phyloP scores from a whole-genome alignment of 2,888 invertebrate genomes.

The Pediacus dermestoides region DNA sequence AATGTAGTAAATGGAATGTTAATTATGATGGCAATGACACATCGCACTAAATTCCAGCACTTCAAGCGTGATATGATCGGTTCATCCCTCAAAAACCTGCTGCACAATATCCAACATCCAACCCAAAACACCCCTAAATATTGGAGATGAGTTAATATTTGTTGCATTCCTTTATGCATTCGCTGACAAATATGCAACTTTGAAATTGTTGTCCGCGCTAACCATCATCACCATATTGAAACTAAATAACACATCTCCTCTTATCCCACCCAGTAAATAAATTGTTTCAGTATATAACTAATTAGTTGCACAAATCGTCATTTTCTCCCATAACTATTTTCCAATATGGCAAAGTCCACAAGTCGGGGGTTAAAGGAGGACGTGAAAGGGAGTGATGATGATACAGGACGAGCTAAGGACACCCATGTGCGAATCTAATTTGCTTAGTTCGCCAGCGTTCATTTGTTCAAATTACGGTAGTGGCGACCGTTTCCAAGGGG shows the following conservation, averaged over 20 bases:
- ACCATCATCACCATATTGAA: too few relatives aligned
- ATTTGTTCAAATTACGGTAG: slow-evolving; percentile 62
- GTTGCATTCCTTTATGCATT: slow-evolving; percentile 43
- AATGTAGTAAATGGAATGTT: slow-evolving; percentile 38
- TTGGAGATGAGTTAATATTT: slow-evolving; percentile 43
- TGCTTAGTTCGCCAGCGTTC: slow-evolving; percentile 59
- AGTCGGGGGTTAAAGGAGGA: slow-evolving; percentile 16
- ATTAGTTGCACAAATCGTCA: too few relatives aligned
- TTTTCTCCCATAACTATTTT: too few relatives aligned
- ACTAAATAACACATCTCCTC: too few relatives aligned
- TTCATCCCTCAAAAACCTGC: slow-evolving; percentile 32
- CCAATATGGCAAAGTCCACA: too few relatives aligned
- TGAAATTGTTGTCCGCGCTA: too few relatives aligned
- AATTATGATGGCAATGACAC: slow-evolving; percentile 48
- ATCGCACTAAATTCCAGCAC: slow-evolving; percentile 44
- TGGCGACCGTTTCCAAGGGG: slow-evolving; percentile 38
- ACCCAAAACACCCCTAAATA: slow-evolving; percentile 30
- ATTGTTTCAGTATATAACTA: too few relatives aligned
- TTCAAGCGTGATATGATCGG: slow-evolving; percentile 33
- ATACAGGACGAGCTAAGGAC: slow-evolving; percentile 8
- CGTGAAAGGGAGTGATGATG: slow-evolving; percentile 1
- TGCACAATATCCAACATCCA: slow-evolving; percentile 4
- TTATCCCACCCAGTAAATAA: too few relatives aligned
- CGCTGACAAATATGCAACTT: slow-evolving; percentile 43
- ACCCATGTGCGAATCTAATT: slow-evolving; percentile 60